Percentiles rank a stretch among this genome's conserved stretches.
Evolutionary conservation across 2,797 vertebrate genomes (phyloP).

Genomic region (Oreortyx pictus): DNA sequence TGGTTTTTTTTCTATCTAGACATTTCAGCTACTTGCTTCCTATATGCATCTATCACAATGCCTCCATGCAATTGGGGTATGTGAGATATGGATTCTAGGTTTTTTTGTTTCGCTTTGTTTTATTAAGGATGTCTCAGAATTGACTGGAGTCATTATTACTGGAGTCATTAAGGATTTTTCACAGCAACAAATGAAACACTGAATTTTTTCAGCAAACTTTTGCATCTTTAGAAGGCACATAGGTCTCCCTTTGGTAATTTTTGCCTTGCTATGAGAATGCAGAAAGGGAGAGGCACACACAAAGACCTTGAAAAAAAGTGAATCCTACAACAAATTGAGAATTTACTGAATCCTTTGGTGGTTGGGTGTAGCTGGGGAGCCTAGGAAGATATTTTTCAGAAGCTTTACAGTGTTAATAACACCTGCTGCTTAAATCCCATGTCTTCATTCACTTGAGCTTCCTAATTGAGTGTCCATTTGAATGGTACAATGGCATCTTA

Average conservation of each 20-base stretch:
- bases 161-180: not conserved
- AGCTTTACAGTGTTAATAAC: not conserved
- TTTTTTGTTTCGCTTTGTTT: not conserved
- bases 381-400: not conserved
- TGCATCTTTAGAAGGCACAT: not conserved
- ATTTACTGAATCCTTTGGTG: not conserved
- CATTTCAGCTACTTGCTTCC: not conserved
- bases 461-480: slow-evolving; percentile 29
- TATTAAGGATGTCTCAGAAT: not conserved
- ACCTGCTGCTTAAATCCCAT: slow-evolving; percentile 2
- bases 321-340: not conserved
- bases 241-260: not conserved
- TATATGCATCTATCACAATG: not conserved
- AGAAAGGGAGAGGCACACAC: not conserved
- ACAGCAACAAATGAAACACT: not conserved
- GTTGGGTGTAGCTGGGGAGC: not conserved
- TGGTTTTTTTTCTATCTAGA: not conserved
- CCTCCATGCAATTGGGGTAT: not conserved
- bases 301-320: not conserved
- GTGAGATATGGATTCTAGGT: not conserved
- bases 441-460: slow-evolving; percentile 10
- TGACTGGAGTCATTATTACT: not conserved
- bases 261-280: not conserved
- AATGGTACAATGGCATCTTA: slow-evolving; percentile 16
- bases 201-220: not conserved